phyloP scores from a whole-genome alignment of 2,797 vertebrate genomes.

The Sebastes alutus region DNA sequence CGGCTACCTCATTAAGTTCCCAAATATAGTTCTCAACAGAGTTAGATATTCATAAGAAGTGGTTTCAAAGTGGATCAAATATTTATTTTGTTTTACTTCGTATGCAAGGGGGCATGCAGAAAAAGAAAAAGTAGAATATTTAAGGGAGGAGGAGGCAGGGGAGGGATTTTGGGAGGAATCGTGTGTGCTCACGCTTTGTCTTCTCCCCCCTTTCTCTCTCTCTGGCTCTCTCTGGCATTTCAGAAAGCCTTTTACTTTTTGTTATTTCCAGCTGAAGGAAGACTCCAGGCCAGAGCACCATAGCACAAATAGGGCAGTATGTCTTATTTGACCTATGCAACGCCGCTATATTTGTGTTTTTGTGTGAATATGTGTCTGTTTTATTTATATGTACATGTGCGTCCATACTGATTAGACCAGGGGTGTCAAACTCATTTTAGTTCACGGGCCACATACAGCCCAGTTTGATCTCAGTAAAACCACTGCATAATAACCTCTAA shows the following conservation, averaged over 20 bases:
- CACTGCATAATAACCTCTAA: too few relatives aligned
- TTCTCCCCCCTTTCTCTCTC: neutral
- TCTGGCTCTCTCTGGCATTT: slow-evolving; percentile 15
- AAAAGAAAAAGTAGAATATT: slow-evolving; percentile 25
- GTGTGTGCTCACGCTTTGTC: slow-evolving; percentile 1
- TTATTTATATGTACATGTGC: neutral
- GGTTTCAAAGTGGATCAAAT: slow-evolving; percentile 57
- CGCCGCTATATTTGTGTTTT: neutral
- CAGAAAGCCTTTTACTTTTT: slow-evolving; percentile 5
- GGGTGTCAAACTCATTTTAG: too few relatives aligned
- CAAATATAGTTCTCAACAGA: slow-evolving; percentile 49
- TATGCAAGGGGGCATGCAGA: slow-evolving; percentile 3
- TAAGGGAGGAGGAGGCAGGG: neutral
- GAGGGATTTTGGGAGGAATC: slow-evolving; percentile 3
- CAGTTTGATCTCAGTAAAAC: too few relatives aligned
- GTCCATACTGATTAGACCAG: neutral
- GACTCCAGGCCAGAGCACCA: slow-evolving; percentile 1
- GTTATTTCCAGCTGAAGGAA: slow-evolving; percentile 19
- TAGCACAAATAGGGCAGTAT: slow-evolving; percentile 2
- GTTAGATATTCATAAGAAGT: slow-evolving; percentile 53
- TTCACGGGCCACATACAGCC: too few relatives aligned
- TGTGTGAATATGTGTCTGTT: neutral
- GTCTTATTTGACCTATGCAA: neutral
- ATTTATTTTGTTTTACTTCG: slow-evolving; percentile 51
- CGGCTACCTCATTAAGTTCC: slow-evolving; percentile 55